These are phyloP conservation scores for Linnaemya tessellans DNA, from an alignment of 2,888 invertebrate genomes.

Conservation along the genomic window DNA sequence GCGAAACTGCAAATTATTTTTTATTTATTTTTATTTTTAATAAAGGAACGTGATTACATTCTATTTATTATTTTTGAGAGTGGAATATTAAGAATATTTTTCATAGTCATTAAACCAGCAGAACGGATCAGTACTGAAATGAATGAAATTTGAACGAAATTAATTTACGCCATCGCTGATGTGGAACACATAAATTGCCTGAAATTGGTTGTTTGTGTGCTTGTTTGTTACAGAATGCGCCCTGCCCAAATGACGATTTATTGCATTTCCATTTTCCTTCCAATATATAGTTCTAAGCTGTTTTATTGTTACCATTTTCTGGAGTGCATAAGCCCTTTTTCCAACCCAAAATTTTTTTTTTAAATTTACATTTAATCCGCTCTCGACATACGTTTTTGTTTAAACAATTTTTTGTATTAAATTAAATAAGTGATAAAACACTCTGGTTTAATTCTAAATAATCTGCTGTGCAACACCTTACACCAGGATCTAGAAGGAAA, in stretches of 20 bases:
- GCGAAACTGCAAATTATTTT: too few relatives aligned
- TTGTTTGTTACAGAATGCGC: neutral
- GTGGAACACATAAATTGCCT: too few relatives aligned
- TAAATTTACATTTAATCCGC: slow-evolving; percentile 7
- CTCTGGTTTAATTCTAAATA: slow-evolving; percentile 29
- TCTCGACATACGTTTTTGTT: neutral
- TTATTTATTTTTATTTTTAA: too few relatives aligned
- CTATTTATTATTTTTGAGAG: too few relatives aligned
- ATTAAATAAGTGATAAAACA: slow-evolving; percentile 37
- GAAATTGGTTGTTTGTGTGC: neutral
- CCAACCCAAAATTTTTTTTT: neutral
- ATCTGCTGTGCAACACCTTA: slow-evolving; percentile 62
- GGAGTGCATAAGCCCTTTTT: neutral
- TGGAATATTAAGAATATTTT: too few relatives aligned
- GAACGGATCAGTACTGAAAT: slow-evolving; percentile 1
- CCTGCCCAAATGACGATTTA: neutral
- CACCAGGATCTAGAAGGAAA: neutral
- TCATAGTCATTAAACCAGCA: too few relatives aligned
- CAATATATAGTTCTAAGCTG: too few relatives aligned
- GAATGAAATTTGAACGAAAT: slow-evolving; percentile 6
- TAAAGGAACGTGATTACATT: too few relatives aligned
- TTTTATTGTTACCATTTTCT: neutral
- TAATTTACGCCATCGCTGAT: slow-evolving; percentile 1
- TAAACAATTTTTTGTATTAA: neutral
- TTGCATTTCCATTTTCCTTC: neutral